A percentile compares a stretch with the other conserved stretches of the same genome.
These are phyloP conservation scores for Ahaetulla prasina DNA, from an alignment of 2,113 vertebrate genomes.

Conservation along the genomic window DNA sequence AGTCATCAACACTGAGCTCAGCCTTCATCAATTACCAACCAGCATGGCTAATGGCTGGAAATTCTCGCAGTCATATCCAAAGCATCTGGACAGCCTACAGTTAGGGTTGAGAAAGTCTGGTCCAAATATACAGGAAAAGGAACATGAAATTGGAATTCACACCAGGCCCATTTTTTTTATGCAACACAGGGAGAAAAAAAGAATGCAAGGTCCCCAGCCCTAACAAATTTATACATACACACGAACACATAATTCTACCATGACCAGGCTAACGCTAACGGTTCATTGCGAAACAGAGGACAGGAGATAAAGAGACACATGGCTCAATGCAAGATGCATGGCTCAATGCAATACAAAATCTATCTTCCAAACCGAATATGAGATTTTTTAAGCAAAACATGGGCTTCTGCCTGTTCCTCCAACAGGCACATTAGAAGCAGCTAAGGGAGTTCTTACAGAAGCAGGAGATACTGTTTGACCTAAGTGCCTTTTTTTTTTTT, in stretches of 20 bases:
- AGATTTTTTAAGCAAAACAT: not conserved
- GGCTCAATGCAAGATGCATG: constrained; percentile 22
- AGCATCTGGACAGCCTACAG: not conserved
- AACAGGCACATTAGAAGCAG: constrained; percentile 2
- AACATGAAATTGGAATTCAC: constrained; percentile 27
- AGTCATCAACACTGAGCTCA: not conserved
- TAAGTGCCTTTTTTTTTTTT: constrained; percentile 9
- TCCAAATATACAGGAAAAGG: not conserved
- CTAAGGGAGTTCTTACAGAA: constrained; percentile 7
- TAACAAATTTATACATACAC: constrained; percentile 45
- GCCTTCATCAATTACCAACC: not conserved
- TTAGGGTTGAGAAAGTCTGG: not conserved
- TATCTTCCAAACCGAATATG: constrained; percentile 15
- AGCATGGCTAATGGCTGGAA: not conserved
- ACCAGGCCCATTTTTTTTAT: constrained; percentile 31
- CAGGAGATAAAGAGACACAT: constrained; percentile 42
- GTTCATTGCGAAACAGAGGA: constrained; percentile 44
- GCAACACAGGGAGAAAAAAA: not conserved
- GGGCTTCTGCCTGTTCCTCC: not conserved
- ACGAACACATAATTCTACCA: constrained; percentile 6
- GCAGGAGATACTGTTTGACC: constrained; percentile 25
- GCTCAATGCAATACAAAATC: constrained; percentile 13
- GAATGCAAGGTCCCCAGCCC: constrained; percentile 14
- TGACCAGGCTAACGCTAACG: constrained; percentile 50
- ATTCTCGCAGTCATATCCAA: not conserved